A percentile compares a stretch with the other conserved stretches of the same genome.
Conservation (phyloP, 2,797 vertebrate genomes). For the Coregonus ussuriensis region DNA sequence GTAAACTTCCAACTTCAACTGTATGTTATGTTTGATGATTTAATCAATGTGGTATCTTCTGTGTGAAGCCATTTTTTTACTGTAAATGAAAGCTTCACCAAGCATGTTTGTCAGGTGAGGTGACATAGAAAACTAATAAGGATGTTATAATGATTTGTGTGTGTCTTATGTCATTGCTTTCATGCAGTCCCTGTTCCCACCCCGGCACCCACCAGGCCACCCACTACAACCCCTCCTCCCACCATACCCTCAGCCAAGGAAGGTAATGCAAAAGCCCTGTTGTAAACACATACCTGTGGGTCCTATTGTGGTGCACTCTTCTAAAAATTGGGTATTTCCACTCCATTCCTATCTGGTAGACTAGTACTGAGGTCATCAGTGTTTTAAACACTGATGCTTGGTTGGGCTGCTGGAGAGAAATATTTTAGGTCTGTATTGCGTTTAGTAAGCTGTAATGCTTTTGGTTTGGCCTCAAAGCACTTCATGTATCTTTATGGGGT, state of each 20-base stretch:
- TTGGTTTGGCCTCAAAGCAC: too few species aligned
- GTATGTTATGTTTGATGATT: background rate
- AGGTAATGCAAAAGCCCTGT: constrained; percentile 68
- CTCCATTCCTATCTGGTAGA: background rate
- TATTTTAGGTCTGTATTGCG: too few species aligned
- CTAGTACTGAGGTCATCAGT: too few species aligned
- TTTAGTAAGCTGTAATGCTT: too few species aligned
- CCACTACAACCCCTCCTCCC: constrained; percentile 80
- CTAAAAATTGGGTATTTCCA: too few species aligned
- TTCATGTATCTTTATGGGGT: too few species aligned
- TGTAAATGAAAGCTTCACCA: background rate
- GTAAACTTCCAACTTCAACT: too few species aligned
- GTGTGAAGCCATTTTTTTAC: background rate
- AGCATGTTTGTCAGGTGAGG: background rate
- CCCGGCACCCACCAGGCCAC: constrained; percentile 76
- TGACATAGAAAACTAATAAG: background rate
- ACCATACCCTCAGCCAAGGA: constrained; percentile 90
- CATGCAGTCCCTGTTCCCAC: constrained; percentile 82
- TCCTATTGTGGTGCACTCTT: too few species aligned
- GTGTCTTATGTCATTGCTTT: constrained; percentile 14
- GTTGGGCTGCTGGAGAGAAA: too few species aligned
- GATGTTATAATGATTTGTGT: background rate
- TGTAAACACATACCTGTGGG: background rate
- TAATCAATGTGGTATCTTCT: background rate
- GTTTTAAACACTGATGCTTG: background rate